Base-by-base conservation (phyloP, 2,888 invertebrate genomes). In the Lepidocyrtinus sp. region DNA sequence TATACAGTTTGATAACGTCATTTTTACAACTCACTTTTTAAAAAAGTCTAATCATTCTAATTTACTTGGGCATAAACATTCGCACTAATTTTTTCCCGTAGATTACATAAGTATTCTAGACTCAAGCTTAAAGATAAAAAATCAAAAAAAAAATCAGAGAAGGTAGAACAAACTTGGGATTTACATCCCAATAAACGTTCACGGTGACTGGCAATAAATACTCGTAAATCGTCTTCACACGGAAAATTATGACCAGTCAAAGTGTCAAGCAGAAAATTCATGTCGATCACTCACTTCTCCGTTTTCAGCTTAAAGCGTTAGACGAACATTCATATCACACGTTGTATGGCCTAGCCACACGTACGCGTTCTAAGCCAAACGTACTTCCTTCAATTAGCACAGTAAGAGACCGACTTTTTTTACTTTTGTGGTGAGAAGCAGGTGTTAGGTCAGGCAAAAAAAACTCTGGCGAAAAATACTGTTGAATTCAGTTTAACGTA, bases 171-270 rank as follows among this genome's bases (percentile, higher is more conserved):
- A 22, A 61, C 2, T 1, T 17, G 21, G 24, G 71, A 72, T 78
- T 72, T 78, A 73, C 63, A 73, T 72, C 61, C 73, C 72, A 68
- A 79, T 79, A 79, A 79, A 79, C 59, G 73, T 64, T 63, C 72
- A 79, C 77, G 78, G 62, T 50, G 63, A 26, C 64, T 50, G 19
- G 73, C 55, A 72, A 79, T 79, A 79, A 79, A 79, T 67, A 74
- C 21, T 75, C 36, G 64, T 65, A 80, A 80, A 75, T 63, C 64
- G 63, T 70, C 27, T 69, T 64, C 59, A 73, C 74, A 65, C 26
- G 67, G 21, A 80, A 76, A 80, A 80, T 80, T 80, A 80, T 80
- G 79, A 75, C 69, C 79, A 80, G 79, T 80, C 79, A 80, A 80
- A 80, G 70, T 80, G 79, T 80, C 79, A 80, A 70, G 70, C 70